Percentiles rank a stretch among this genome's conserved stretches.
Evolutionary conservation across 1,140 invertebrate genomes (phyloP).

Genomic region (Cyclina sinensis): DNA sequence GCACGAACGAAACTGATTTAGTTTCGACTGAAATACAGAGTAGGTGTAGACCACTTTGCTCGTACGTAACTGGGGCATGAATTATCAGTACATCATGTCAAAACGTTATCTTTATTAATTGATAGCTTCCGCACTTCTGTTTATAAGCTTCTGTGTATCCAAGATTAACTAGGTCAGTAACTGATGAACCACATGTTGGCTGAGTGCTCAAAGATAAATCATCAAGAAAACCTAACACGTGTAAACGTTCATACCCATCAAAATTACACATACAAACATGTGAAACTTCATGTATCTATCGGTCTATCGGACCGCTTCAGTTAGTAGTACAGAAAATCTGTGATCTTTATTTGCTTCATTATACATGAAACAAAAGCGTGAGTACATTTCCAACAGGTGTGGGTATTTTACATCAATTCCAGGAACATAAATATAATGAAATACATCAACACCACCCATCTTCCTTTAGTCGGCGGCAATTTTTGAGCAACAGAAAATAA

Average conservation of each 20-base stretch:
- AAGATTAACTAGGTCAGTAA: conserved; percentile 23
- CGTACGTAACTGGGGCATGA: neutral
- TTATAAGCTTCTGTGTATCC: neutral
- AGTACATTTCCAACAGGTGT: conserved; percentile 15
- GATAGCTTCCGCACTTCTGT: conserved; percentile 18
- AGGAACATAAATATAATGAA: neutral
- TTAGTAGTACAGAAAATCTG: neutral
- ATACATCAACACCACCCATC: neutral
- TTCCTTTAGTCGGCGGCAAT: too few relatives aligned
- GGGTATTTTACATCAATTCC: neutral
- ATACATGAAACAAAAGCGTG: conserved; percentile 32
- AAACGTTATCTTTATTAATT: conserved; percentile 29
- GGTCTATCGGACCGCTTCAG: neutral
- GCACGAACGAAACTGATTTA: too few relatives aligned
- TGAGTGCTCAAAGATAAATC: conserved; percentile 21
- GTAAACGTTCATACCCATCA: conserved; percentile 14
- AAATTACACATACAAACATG: neutral
- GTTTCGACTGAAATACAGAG: neutral
- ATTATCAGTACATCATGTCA: conserved; percentile 21
- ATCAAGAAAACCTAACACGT: neutral
- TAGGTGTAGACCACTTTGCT: neutral
- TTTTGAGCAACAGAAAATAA: too few relatives aligned
- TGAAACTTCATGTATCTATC: neutral
- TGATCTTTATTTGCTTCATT: neutral
- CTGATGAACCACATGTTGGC: conserved; percentile 57